These are phyloP conservation scores for Staurois parvus DNA, from an alignment of 2,797 vertebrate genomes.

Conservation along the genomic window DNA sequence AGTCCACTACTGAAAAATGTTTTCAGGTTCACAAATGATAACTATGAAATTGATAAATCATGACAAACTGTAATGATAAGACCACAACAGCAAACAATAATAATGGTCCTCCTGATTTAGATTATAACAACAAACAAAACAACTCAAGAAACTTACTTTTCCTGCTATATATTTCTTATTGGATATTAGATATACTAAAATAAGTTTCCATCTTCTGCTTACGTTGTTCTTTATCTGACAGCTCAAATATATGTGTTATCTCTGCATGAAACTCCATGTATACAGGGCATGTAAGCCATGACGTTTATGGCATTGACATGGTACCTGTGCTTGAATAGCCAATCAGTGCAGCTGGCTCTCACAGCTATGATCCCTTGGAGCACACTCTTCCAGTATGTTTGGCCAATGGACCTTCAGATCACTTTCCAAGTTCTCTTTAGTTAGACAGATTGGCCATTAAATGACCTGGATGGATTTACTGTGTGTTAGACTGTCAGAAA, in stretches of 20 bases:
- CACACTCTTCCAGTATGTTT: too few species aligned
- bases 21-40: constrained; percentile 55
- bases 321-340: too few species aligned
- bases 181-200: constrained; percentile 13
- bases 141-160: constrained; percentile 40
- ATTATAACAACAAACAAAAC: constrained; percentile 42
- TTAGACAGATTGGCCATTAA: too few species aligned
- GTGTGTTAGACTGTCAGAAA: too few species aligned
- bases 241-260: neutral
- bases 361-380: too few species aligned
- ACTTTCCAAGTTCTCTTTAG: too few species aligned
- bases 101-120: constrained; percentile 24
- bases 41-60: constrained; percentile 54
- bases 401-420: too few species aligned
- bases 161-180: constrained; percentile 35
- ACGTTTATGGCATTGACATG: too few species aligned
- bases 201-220: neutral
- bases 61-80: constrained; percentile 47
- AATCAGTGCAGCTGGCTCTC: too few species aligned
- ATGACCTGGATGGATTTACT: too few species aligned
- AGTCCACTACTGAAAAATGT: constrained; percentile 41
- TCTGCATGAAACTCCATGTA: neutral
- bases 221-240: neutral
- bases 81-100: constrained; percentile 33
- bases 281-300: neutral